Evolutionary conservation across 2,113 vertebrate species (phyloP).

Genomic region (Amblyopsis rosae): DNA sequence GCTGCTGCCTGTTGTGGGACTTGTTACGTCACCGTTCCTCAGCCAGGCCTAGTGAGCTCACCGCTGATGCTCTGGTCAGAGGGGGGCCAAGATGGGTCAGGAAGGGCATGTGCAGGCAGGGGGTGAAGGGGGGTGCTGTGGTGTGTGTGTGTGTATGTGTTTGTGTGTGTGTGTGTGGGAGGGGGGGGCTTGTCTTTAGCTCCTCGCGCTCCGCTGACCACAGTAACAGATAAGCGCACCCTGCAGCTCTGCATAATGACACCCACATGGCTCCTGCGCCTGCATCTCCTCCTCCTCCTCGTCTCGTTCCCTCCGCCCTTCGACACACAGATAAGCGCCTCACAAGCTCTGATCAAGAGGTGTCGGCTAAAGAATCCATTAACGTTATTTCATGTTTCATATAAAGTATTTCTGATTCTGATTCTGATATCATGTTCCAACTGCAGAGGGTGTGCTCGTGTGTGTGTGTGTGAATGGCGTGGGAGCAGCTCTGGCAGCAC

Average conservation of each 20-base stretch:
- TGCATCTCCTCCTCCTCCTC: constrained; percentile 32
- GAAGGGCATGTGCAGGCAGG: constrained; percentile 7
- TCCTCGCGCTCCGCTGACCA: constrained; percentile 83
- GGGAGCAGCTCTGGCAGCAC: constrained; percentile 60
- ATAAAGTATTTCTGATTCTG: too few species aligned
- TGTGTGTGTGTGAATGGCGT: constrained; percentile 29
- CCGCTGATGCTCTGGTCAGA: constrained; percentile 76
- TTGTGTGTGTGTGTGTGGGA: constrained; percentile 17
- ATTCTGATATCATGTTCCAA: constrained; percentile 8
- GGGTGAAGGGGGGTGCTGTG: constrained; percentile 24
- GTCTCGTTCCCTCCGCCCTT: constrained; percentile 29
- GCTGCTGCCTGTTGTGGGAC: constrained; percentile 23
- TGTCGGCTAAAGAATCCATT: constrained; percentile 14
- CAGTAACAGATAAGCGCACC: constrained; percentile 85
- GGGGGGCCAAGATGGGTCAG: constrained; percentile 19
- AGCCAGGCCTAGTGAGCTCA: constrained; percentile 52
- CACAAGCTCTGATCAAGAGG: constrained; percentile 12
- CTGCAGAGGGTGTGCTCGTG: constrained; percentile 8
- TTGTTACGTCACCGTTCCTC: constrained; percentile 71
- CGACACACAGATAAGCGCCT: constrained; percentile 6
- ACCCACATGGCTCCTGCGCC: constrained; percentile 71
- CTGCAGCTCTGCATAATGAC: constrained; percentile 84
- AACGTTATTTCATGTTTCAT: constrained; percentile 6
- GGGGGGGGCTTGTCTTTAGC: constrained; percentile 77
- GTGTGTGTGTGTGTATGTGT: background rate